Evolutionary conservation across 1,140 invertebrate genomes (phyloP), one percentile per base, ranked within the genome.

Genomic region (Chlorops oryzae): DNA sequence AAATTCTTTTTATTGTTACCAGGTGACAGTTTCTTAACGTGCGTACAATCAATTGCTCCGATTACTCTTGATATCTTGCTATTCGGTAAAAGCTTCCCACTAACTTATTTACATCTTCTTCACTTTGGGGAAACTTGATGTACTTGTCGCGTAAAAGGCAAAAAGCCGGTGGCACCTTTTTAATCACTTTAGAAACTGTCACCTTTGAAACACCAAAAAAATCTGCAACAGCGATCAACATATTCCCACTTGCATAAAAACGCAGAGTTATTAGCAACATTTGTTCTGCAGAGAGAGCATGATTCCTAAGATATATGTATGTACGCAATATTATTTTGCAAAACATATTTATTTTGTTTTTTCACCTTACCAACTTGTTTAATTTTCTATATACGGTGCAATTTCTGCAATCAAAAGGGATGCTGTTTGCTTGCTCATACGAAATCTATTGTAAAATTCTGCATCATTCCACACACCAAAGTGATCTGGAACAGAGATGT

Each of bases 41-140:
- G 61, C 2, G 60, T 60, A 42, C 64, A 59, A 40, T 66, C 63
- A 25, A 66, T 61, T 51, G 58, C n/a, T n/a, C n/a, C n/a, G n/a
- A n/a, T n/a, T n/a, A n/a, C n/a, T n/a, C n/a, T n/a, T n/a, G n/a
- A 47, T 61, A 61, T 12, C 55, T 25, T 20, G 45, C 41, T 47
- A 61, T 55, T 39, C 23, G 42, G n/a, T 44, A 45, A 32, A 61
- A 61, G 13, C 45, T 25, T 23, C 20, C 5, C 50, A 15, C 47
- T 32, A n/a, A 7, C n/a, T 32, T n/a, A n/a, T 7, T n/a, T n/a
- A 32, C n/a, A 7, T 32, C 28, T 32, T 32, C 28, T 9, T 32
- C 28, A 32, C 7, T 9, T 9, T 32, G 7, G 7, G 28, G 28
- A 7, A 32, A 9, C n/a, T 32, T 32, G 7, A 32, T 32, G n/a